phyloP scores from a whole-genome alignment of 1,140 invertebrate species.

The Megalopta genalis region DNA sequence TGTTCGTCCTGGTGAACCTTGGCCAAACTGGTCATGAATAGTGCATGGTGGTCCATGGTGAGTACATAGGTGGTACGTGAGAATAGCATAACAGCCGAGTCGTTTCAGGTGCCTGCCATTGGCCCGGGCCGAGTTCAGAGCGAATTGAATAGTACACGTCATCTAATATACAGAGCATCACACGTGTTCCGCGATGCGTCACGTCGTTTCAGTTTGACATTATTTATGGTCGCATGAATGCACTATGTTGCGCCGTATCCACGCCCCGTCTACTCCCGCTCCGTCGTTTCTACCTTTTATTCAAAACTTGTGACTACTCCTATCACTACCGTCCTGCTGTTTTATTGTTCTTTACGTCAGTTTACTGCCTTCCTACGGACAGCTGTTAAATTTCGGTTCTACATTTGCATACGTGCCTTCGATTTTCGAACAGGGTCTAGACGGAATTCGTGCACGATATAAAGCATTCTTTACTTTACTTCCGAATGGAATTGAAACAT shows the following conservation, averaged over 20 bases:
- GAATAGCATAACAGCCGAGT: conserved; percentile 43
- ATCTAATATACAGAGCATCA: conserved; percentile 73
- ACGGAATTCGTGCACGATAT: too few species aligned
- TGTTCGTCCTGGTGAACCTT: conserved; percentile 54
- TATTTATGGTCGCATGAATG: conserved; percentile 57
- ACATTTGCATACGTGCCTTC: too few species aligned
- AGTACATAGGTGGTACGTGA: conserved; percentile 39
- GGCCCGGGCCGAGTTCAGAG: conserved; percentile 45
- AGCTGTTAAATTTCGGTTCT: background rate
- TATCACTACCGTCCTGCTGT: background rate
- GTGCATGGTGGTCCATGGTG: conserved; percentile 56
- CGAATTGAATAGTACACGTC: conserved; percentile 72
- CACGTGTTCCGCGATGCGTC: conserved; percentile 68
- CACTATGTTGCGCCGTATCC: background rate
- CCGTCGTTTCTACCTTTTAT: background rate
- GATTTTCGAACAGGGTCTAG: too few species aligned
- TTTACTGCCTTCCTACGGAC: background rate
- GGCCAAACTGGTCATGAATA: conserved; percentile 60
- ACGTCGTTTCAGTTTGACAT: conserved; percentile 59
- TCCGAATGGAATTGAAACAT: too few species aligned
- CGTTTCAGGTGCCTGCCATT: conserved; percentile 57
- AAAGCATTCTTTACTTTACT: too few species aligned
- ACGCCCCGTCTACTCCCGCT: background rate
- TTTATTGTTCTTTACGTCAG: background rate
- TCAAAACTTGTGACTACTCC: background rate